phyloP scores from a whole-genome alignment of 2,113 vertebrate species.

The Psephotus haematonotus region DNA sequence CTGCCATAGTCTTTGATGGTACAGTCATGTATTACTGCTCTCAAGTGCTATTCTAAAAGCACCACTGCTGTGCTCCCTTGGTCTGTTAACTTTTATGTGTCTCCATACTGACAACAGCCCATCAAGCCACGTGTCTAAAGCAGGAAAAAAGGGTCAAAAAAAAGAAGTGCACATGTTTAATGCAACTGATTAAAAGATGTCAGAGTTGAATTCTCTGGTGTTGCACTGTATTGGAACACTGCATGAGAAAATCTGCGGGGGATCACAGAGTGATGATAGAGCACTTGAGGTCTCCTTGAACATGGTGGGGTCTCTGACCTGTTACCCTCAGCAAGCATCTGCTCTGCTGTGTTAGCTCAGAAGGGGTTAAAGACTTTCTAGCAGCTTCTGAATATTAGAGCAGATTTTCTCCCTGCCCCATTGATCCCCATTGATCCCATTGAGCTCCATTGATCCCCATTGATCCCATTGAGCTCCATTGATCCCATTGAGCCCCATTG shows the following conservation, averaged over 20 bases:
- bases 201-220: neutral
- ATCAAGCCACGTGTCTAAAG: neutral
- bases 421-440: too few relatives aligned
- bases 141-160: neutral
- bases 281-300: neutral
- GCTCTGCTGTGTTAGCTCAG: neutral
- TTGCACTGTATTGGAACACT: neutral
- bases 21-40: neutral
- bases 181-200: neutral
- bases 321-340: neutral
- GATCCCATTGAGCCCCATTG: too few relatives aligned
- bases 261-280: neutral
- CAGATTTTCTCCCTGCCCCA: neutral
- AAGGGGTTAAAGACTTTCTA: conserved; percentile 13
- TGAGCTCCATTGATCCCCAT: too few relatives aligned
- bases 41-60: neutral
- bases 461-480: too few relatives aligned
- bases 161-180: neutral
- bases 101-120: neutral
- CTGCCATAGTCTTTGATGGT: neutral
- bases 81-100: neutral
- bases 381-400: neutral
- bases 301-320: neutral
- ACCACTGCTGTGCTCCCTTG: neutral
- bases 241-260: neutral